Evolutionary conservation across 2,888 invertebrate genomes (phyloP).

Genomic region (Scaptomyza flava): DNA sequence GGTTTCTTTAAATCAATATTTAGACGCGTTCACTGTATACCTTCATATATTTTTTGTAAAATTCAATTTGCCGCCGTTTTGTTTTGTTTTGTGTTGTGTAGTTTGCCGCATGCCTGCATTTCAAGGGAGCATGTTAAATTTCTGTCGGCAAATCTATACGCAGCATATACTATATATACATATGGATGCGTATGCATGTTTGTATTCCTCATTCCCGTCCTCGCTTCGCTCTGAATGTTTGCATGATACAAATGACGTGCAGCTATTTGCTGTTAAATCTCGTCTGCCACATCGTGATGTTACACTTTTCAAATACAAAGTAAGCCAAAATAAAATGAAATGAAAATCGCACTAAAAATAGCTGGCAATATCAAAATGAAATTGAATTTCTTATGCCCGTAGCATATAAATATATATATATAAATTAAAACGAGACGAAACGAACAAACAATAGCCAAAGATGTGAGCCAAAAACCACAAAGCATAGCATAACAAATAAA

Average conservation of each 20-base stretch:
- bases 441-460: conserved; percentile 31
- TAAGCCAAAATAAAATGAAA: conserved; percentile 20
- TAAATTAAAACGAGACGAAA: conserved; percentile 5
- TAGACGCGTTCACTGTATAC: too few species aligned
- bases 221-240: conserved; percentile 37
- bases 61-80: conserved; percentile 52
- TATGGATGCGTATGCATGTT: background rate
- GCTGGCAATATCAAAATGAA: conserved; percentile 51
- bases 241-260: conserved; percentile 59
- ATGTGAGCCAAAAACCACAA: conserved; percentile 22
- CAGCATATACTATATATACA: background rate
- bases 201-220: conserved; percentile 16
- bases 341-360: conserved; percentile 61
- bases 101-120: conserved; percentile 65
- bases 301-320: conserved; percentile 47
- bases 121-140: conserved; percentile 44
- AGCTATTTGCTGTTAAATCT: conserved; percentile 62
- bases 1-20: too few species aligned
- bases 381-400: conserved; percentile 38
- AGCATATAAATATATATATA: conserved; percentile 8
- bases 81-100: conserved; percentile 20
- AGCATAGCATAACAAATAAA: conserved; percentile 3
- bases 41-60: conserved; percentile 2
- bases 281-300: conserved; percentile 51
- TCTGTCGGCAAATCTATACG: conserved; percentile 26